Percentiles rank a stretch among this genome's conserved stretches.
Conservation (phyloP, 2,113 vertebrate species). For the Plecturocebus donacophilus region DNA sequence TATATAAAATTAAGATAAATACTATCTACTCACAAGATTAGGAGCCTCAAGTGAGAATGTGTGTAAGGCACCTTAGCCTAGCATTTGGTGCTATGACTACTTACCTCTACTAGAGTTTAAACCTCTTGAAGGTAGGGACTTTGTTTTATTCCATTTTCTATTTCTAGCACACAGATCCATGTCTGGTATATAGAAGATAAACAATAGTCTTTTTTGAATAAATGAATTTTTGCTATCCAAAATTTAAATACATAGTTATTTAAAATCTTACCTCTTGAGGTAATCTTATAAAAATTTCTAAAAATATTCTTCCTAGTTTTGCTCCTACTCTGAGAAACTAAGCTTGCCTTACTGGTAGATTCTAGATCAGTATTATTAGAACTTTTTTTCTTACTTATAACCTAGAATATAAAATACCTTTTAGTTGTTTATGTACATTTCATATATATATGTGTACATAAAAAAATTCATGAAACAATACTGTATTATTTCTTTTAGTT, state of each 20-base stretch:
- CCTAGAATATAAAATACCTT: conserved; percentile 11
- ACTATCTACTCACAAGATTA: background rate
- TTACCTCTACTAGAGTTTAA: conserved; percentile 10
- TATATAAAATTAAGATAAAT: background rate
- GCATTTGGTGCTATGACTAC: background rate
- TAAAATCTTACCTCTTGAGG: background rate
- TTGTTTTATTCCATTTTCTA: conserved; percentile 33
- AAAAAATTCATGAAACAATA: background rate
- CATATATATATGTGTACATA: background rate
- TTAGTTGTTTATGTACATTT: background rate
- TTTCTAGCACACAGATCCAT: background rate
- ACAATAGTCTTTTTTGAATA: background rate
- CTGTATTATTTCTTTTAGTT: background rate
- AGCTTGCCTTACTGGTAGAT: background rate
- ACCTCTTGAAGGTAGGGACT: background rate
- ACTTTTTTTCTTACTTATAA: background rate
- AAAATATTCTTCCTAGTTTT: conserved; percentile 18
- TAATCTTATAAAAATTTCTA: conserved; percentile 1
- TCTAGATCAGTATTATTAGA: background rate
- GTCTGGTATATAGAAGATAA: background rate
- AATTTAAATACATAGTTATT: conserved; percentile 13
- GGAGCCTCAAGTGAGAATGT: background rate
- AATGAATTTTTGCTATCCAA: background rate
- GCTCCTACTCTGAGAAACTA: conserved; percentile 43
- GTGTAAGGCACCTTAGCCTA: background rate